phyloP scores from a whole-genome alignment of 2,113 vertebrate genomes.

The Myotis yumanensis region DNA sequence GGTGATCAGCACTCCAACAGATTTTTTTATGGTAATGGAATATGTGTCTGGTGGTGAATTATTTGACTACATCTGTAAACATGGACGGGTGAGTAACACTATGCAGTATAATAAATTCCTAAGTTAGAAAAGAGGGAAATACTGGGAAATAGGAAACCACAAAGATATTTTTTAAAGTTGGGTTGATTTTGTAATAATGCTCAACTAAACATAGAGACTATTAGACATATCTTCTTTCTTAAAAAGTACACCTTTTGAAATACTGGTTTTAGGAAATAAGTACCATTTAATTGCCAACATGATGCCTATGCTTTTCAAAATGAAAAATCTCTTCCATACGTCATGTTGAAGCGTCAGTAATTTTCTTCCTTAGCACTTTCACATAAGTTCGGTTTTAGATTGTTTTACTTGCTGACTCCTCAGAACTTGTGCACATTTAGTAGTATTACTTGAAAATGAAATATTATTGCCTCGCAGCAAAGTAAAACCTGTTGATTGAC shows the following conservation, averaged over 20 bases:
- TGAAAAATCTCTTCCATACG: neutral
- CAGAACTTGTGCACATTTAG: neutral
- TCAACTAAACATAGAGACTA: neutral
- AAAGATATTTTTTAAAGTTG: neutral
- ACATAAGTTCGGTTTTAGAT: neutral
- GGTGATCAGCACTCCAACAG: constrained; percentile 98
- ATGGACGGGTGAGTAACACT: constrained; percentile 92
- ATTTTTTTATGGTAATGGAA: constrained; percentile 99
- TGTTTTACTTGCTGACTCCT: constrained; percentile 2
- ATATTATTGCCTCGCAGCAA: neutral
- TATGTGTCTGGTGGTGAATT: constrained; percentile 98
- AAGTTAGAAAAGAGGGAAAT: neutral
- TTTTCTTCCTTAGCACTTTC: constrained; percentile 23
- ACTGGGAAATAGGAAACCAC: neutral
- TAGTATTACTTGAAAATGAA: constrained; percentile 41
- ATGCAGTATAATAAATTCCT: neutral
- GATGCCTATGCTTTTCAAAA: neutral
- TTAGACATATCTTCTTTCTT: constrained; percentile 22
- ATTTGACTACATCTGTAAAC: constrained; percentile 99
- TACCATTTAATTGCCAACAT: neutral
- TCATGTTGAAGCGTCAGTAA: neutral
- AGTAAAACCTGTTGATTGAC: neutral
- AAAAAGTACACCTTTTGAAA: neutral
- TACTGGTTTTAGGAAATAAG: constrained; percentile 8
- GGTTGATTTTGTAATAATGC: neutral